phyloP scores from a whole-genome alignment of 2,113 vertebrate species.

The Aegotheles bennettii region DNA sequence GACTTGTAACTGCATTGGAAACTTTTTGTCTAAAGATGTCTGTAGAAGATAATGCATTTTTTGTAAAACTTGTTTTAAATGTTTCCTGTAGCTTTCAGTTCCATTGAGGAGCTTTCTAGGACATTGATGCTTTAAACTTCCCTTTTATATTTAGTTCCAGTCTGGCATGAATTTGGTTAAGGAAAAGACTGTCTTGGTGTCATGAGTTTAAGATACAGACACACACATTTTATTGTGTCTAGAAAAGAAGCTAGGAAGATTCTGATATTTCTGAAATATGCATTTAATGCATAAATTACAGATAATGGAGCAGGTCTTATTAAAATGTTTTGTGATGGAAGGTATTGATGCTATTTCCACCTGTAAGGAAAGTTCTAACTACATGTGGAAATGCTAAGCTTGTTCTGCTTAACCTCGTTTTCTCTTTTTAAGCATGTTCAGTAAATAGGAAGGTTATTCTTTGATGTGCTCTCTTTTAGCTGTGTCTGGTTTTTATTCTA shows the following conservation, averaged over 20 bases:
- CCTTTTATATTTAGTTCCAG: conserved; percentile 59
- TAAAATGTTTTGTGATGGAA: conserved; percentile 25
- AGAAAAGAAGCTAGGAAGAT: conserved; percentile 44
- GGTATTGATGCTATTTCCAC: conserved; percentile 65
- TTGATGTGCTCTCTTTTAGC: conserved; percentile 64
- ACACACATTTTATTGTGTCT: conserved; percentile 56
- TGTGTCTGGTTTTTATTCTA: conserved; percentile 72
- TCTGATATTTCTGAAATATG: conserved; percentile 78
- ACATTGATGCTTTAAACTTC: conserved; percentile 69
- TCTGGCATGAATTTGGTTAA: conserved; percentile 60
- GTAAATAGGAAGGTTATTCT: conserved; percentile 68
- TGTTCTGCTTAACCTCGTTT: conserved; percentile 85
- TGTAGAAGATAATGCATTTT: conserved; percentile 55
- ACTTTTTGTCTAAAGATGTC: conserved; percentile 50
- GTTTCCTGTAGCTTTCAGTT: conserved; percentile 55
- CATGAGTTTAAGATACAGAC: conserved; percentile 28
- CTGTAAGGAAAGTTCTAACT: conserved; percentile 64
- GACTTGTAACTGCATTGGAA: conserved; percentile 66
- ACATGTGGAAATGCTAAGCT: conserved; percentile 80
- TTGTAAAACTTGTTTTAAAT: conserved; percentile 50
- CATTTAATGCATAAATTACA: conserved; percentile 88
- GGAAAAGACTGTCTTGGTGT: conserved; percentile 52
- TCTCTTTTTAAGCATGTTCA: conserved; percentile 65
- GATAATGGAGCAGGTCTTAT: conserved; percentile 52
- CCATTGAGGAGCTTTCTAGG: conserved; percentile 65